A percentile compares a stretch with the other conserved stretches of the same genome.
phyloP scores from a whole-genome alignment of 2,113 vertebrate species.

The Orcinus orca region DNA sequence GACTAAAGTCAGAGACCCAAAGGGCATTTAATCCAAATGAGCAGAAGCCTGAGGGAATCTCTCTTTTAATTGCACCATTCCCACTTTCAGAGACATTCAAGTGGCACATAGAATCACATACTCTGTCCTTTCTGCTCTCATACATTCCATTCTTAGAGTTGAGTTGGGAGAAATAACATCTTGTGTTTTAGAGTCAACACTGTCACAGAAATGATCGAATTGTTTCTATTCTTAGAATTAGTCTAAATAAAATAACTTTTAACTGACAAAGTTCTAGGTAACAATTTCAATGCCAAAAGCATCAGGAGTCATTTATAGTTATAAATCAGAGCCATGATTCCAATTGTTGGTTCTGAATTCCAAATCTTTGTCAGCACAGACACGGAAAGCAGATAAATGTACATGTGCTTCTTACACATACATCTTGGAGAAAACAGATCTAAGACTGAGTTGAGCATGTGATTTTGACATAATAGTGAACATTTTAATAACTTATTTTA shows the following conservation, averaged over 20 bases:
- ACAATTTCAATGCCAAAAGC: not conserved
- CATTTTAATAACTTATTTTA: conserved; percentile 40
- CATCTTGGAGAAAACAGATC: not conserved
- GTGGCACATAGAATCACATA: not conserved
- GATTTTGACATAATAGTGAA: conserved; percentile 46
- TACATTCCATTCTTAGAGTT: not conserved
- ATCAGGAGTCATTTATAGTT: conserved; percentile 38
- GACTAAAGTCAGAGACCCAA: not conserved
- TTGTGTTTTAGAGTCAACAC: not conserved
- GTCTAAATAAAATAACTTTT: conserved; percentile 30
- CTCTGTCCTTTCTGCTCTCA: not conserved
- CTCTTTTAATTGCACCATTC: conserved; percentile 7
- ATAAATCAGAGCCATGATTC: not conserved
- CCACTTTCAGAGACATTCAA: not conserved
- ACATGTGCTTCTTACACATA: not conserved
- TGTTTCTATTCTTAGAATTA: conserved; percentile 53
- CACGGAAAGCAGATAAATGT: conserved; percentile 5
- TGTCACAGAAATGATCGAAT: not conserved
- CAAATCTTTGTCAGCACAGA: not conserved
- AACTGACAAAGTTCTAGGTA: conserved; percentile 43
- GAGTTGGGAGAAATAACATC: not conserved
- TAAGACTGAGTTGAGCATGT: fast-evolving
- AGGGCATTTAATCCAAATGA: not conserved
- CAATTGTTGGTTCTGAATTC: conserved; percentile 1
- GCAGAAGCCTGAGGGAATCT: not conserved